A percentile compares a stretch with the other conserved stretches of the same genome.
Conservation (phyloP, 2,888 invertebrate species). For the Byasa hedistus region DNA sequence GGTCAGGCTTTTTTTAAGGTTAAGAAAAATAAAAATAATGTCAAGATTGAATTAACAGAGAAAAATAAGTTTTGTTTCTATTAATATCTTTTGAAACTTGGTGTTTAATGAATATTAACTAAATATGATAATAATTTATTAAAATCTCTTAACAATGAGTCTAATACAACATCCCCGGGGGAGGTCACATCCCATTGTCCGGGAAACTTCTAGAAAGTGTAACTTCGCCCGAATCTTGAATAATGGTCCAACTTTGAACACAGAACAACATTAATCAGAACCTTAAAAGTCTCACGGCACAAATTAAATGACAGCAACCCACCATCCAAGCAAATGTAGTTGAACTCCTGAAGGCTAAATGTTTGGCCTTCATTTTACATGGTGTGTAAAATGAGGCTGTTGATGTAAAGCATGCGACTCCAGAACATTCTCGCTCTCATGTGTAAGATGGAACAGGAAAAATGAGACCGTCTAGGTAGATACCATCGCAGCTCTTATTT, state of each 20-base stretch:
- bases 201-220: slow-evolving; percentile 16
- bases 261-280: slow-evolving; percentile 22
- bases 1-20: no score
- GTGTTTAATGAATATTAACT: no score
- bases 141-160: slow-evolving; percentile 6
- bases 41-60: no score
- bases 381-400: no score
- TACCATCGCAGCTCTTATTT: no score
- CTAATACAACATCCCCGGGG: background rate
- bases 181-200: slow-evolving; percentile 19
- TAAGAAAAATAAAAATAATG: no score
- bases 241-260: slow-evolving; percentile 27
- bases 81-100: no score
- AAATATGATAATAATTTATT: slow-evolving; percentile 4
- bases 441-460: no score
- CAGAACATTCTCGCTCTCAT: no score
- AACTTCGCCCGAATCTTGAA: slow-evolving; percentile 28
- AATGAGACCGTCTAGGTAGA: no score
- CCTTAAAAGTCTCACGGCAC: slow-evolving; percentile 10
- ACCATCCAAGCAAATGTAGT: background rate
- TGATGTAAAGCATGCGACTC: no score
- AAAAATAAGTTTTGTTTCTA: no score
- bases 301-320: slow-evolving; percentile 3
- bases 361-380: background rate
- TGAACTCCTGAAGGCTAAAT: background rate